Conservation (phyloP, 2,113 vertebrate species). For the Panthera uncia region DNA sequence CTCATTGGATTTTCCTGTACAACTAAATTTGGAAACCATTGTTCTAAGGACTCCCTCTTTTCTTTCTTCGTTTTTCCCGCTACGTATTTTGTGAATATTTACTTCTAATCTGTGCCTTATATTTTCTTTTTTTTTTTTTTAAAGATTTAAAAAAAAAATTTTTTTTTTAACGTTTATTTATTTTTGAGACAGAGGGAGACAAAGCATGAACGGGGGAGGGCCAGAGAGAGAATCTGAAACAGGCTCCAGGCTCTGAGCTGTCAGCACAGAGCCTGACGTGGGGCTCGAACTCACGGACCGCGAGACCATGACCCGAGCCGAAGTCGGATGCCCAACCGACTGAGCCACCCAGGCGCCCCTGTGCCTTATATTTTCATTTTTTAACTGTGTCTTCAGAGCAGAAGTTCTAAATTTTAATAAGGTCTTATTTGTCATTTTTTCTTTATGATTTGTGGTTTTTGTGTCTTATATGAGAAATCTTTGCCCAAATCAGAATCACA, state of each 20-base stretch:
- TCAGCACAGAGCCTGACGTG: no score
- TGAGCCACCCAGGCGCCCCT: no score
- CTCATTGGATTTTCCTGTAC: background rate
- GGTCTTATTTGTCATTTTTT: background rate
- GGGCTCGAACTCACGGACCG: no score
- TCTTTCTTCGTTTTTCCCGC: background rate
- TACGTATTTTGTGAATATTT: conserved; percentile 22
- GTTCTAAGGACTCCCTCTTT: background rate
- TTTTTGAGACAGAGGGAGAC: no score
- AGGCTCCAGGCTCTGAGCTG: no score
- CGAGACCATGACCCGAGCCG: no score
- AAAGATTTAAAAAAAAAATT: no score
- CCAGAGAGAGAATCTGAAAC: no score
- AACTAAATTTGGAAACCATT: background rate
- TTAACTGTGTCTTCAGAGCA: conserved; percentile 21
- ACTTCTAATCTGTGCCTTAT: background rate
- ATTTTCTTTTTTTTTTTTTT: conserved; percentile 52
- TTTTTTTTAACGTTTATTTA: no score
- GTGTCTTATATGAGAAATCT: conserved; percentile 30
- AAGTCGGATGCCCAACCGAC: no score
- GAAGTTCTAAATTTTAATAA: conserved; percentile 31
- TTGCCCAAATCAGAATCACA: conserved; percentile 23
- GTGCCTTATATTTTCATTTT: conserved; percentile 29
- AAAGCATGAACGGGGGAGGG: no score
- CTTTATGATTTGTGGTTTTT: background rate